A percentile compares a stretch with the other conserved stretches of the same genome.
These are phyloP conservation scores for Brachionus sp. DNA, from an alignment of 1,140 invertebrate species.

Conservation along the genomic window DNA sequence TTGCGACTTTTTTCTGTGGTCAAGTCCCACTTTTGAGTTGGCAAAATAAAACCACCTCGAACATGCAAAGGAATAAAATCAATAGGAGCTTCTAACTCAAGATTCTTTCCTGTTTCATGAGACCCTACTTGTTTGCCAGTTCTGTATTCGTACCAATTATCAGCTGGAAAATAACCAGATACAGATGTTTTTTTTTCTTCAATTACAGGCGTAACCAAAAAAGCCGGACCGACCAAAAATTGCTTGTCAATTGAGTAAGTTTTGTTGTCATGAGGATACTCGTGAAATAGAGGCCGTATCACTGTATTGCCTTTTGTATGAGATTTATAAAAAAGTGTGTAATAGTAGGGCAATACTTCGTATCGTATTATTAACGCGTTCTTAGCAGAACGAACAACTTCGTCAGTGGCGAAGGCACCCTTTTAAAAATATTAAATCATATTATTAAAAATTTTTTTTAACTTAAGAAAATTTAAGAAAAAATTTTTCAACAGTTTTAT, in stretches of 20 bases:
- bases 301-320: conserved; percentile 70
- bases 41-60: conserved; percentile 58
- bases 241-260: conserved; percentile 73
- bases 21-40: conserved; percentile 56
- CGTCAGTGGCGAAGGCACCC: conserved; percentile 44
- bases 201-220: conserved; percentile 72
- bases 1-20: conserved; percentile 50
- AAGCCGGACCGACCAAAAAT: conserved; percentile 72
- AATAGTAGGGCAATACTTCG: conserved; percentile 73
- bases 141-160: conserved; percentile 60
- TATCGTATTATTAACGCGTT: conserved; percentile 70
- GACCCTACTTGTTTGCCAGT: conserved; percentile 48
- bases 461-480: not conserved
- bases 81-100: conserved; percentile 48
- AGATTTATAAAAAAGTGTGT: conserved; percentile 73
- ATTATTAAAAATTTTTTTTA: not conserved
- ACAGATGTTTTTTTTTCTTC: conserved; percentile 48
- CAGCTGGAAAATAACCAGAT: conserved; percentile 56
- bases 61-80: conserved; percentile 57
- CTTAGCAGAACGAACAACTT: conserved; percentile 63
- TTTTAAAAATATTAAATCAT: not conserved
- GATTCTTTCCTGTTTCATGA: conserved; percentile 9
- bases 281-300: conserved; percentile 69
- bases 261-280: conserved; percentile 63
- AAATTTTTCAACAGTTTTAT: too few relatives aligned